Conservation (phyloP, 2,113 vertebrate genomes). For the Notarius lentiginosus region DNA sequence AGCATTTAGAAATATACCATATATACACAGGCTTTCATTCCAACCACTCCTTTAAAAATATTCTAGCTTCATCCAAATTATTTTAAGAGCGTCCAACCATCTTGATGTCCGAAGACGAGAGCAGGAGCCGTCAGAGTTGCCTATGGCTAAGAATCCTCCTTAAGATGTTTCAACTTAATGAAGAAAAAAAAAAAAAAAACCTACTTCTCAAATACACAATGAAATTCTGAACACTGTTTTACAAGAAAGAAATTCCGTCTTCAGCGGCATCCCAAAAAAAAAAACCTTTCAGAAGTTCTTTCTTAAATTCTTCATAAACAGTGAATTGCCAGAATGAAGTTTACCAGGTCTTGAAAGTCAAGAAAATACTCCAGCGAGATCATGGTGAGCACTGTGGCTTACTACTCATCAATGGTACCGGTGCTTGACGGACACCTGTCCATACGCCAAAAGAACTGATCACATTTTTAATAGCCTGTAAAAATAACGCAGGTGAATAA, state of each 20-base stretch:
- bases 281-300: background rate
- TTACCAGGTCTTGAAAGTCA: slow-evolving; percentile 34
- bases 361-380: slow-evolving; percentile 49
- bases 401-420: slow-evolving; percentile 54
- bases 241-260: slow-evolving; percentile 9
- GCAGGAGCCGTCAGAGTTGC: slow-evolving; percentile 8
- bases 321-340: slow-evolving; percentile 22
- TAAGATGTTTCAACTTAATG: slow-evolving; percentile 9
- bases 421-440: slow-evolving; percentile 69
- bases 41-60: slow-evolving; percentile 40
- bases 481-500: slow-evolving; percentile 23
- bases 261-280: background rate
- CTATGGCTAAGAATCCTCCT: slow-evolving; percentile 21
- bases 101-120: slow-evolving; percentile 9
- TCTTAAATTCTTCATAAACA: slow-evolving; percentile 32
- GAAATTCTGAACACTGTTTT: slow-evolving; percentile 39
- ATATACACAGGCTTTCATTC: slow-evolving; percentile 42
- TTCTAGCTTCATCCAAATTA: slow-evolving; percentile 24
- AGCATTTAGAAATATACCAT: slow-evolving; percentile 29
- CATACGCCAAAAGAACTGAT: slow-evolving; percentile 7
- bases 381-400: background rate
- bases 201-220: slow-evolving; percentile 40
- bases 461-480: slow-evolving; percentile 12
- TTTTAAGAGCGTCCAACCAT: slow-evolving; percentile 27
- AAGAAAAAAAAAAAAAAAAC: background rate